Conservation (phyloP, 1,140 invertebrate genomes). For the Drosophila prosaltans region DNA sequence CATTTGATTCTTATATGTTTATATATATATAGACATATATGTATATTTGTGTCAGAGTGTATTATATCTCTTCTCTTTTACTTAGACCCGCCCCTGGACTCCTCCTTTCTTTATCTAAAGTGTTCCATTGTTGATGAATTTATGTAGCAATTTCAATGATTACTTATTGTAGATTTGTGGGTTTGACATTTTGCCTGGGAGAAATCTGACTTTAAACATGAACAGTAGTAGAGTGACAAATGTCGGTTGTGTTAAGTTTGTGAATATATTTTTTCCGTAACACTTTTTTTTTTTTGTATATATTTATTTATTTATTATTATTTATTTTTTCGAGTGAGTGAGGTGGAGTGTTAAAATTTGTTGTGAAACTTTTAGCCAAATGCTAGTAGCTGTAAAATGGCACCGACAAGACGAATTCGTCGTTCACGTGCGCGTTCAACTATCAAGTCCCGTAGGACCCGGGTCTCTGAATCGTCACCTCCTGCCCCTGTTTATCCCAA, state of each 20-base stretch:
- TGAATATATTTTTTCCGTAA: slow-evolving; percentile 23
- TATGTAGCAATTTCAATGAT: slow-evolving; percentile 50
- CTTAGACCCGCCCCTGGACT: background rate
- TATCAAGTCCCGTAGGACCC: background rate
- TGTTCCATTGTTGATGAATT: slow-evolving; percentile 61
- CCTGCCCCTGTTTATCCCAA: background rate
- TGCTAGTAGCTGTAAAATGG: background rate
- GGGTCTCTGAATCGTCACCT: too few relatives aligned
- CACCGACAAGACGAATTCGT: background rate
- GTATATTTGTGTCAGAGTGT: slow-evolving; percentile 21
- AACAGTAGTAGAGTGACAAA: slow-evolving; percentile 41
- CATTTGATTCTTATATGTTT: slow-evolving; percentile 65
- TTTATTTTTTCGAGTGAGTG: background rate
- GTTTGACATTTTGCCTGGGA: slow-evolving; percentile 18
- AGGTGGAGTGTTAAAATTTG: background rate
- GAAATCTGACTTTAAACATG: slow-evolving; percentile 18
- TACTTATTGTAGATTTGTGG: slow-evolving; percentile 43
- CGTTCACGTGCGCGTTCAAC: background rate
- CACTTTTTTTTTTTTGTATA: slow-evolving; percentile 8
- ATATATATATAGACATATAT: background rate
- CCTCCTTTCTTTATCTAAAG: too few relatives aligned
- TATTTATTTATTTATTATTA: background rate
- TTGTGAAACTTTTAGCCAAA: slow-evolving; percentile 3
- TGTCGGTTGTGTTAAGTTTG: slow-evolving; percentile 43
- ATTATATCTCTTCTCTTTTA: slow-evolving; percentile 27